Evolutionary conservation across 2,113 vertebrate species (phyloP).

Genomic region (Malaclemys terrapin): DNA sequence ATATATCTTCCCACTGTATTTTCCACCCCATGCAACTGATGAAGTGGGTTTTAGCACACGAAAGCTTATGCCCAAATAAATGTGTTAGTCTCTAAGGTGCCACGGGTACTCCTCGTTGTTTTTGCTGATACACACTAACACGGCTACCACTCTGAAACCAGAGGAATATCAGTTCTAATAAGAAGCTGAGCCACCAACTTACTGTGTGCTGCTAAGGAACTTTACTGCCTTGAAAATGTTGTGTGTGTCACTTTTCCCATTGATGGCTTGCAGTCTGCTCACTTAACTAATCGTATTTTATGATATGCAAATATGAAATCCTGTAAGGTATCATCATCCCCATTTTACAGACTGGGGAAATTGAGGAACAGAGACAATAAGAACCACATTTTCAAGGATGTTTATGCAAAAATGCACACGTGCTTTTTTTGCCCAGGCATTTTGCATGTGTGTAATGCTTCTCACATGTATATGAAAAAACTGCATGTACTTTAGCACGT

Average conservation of each 20-base stretch:
- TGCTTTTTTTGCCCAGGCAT: background rate
- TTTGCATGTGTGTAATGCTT: accelerated
- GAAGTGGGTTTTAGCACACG: too few species aligned
- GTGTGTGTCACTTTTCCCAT: background rate
- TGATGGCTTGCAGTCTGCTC: background rate
- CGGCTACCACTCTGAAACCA: too few species aligned
- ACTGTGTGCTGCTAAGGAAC: background rate
- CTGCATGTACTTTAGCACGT: background rate
- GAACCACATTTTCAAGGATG: background rate
- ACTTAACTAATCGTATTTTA: background rate
- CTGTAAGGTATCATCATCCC: background rate
- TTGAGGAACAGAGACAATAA: background rate
- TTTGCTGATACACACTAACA: too few species aligned
- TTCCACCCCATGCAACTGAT: too few species aligned
- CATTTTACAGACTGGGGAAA: background rate
- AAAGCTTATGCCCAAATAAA: too few species aligned
- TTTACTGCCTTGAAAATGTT: background rate
- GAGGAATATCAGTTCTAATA: background rate
- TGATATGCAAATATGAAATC: too few species aligned
- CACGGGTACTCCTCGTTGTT: too few species aligned
- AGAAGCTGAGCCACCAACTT: background rate
- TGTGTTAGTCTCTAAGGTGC: too few species aligned
- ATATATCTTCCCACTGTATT: too few species aligned
- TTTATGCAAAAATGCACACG: background rate
- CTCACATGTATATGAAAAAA: background rate